Evolutionary conservation across 2,888 invertebrate genomes (phyloP), one percentile per base, ranked within the genome.

Genomic region (Parnassius mnemosyne): DNA sequence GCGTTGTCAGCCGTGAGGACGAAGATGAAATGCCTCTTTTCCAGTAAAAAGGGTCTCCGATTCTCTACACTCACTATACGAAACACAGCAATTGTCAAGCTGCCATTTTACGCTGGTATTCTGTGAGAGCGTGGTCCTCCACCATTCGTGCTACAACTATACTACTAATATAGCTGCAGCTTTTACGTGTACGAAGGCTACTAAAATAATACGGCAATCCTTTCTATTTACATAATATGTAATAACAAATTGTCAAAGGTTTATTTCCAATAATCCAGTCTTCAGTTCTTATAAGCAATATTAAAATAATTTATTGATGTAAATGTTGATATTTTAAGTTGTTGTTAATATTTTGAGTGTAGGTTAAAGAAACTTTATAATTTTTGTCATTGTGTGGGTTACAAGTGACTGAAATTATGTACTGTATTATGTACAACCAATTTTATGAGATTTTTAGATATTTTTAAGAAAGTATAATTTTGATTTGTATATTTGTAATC

Each of bases 221-320:
- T 49, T 47, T 47, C 25, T 54, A 60, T 53, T 34, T 53, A 49
- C 49, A 42, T 57, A 54, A 0, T 25, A 42, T 12, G 16, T 57
- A 54, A 44, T 41, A 13, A 46, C 53, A 50, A 57, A 57, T 61
- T 62, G 68, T 69, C 54, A 67, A 68, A 60, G 69, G 67, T 69
- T 69, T 71, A 71, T 73, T 74, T 69, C 68, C 67, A 64, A 66
- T 69, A 78, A 75, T 76, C 74, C 78, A 74, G 72, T 69, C 67
- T 68, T 69, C 70, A 68, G 67, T 73, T 72, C 78, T 79, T 81
- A 84, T 81, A 75, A 72, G 70, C 65, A 72, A 75, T 76, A 74
- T 71, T 76, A 74, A 76, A 71, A 71, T 66, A 79, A 82, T 83
- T 80, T 81, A 83, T 82, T 66, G 72, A 71, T 68, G 73, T 80